Evolutionary conservation across 2,113 vertebrate genomes (phyloP), one percentile per base, ranked within the genome.

Genomic region (Ardeotis arabs): DNA sequence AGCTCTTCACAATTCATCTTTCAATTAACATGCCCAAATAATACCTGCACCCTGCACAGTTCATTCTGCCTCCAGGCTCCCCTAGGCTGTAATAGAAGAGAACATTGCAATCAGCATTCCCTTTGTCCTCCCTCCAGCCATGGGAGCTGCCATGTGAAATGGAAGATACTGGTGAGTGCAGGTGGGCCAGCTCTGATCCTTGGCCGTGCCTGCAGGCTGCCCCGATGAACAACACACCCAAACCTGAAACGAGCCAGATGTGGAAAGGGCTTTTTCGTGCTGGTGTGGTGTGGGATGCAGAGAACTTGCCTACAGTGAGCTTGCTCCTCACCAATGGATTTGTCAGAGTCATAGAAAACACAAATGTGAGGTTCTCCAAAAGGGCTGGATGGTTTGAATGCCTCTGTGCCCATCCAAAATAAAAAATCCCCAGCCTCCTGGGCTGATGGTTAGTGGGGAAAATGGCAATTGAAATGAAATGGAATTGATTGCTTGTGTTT

Each of bases 1-100:
- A 90, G 75, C 89, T 84, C 62, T 78, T 86, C 88, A 50, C 92
- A 55, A 93, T 63, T 76, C 92, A 90, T 92, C 91, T 24, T 22
- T 45, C 81, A 58, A 3, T 94, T 94, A 95, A 93, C 81, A 59
- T 35, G 41, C 28, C 70, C 41, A 10, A 82, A 6, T 89, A 79
- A 66, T 76, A 73, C 1, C 89, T 69, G 78, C 92, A 86, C 75
- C 79, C 64, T 79, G 69, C 90, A 84, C 84, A 87, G 50, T 18
- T 87, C 89, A 92, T 91, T 33, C 91, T 76, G 86, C 84, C 82
- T 83, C 0, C 2, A 88, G 85, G 47, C 27, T 49, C 14, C 58
- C 35, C 52, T 13, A 5, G 67, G 77, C 89, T 87, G 25, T 16
- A 12, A 53, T 3, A 69, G 63, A 39, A 79, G 59, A 59, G 73